A percentile compares a stretch with the other conserved stretches of the same genome.
Evolutionary conservation across 2,888 invertebrate species (phyloP).

Genomic region (Aporophyla nigra): DNA sequence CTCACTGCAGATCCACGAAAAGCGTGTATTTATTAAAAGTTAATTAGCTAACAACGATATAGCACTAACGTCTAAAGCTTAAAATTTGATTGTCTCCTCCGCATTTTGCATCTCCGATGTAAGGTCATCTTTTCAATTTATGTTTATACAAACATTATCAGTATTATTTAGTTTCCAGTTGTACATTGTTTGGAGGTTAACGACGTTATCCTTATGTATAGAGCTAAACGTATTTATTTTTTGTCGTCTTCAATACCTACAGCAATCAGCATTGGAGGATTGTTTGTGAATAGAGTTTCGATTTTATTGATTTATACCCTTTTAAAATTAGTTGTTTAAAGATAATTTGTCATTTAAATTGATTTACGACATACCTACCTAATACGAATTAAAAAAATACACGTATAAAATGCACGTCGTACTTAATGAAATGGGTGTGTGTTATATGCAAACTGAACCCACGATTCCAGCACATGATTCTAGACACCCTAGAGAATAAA

Average conservation of each 20-base stretch:
- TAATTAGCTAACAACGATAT: not conserved
- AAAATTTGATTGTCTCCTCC: slow-evolving; percentile 20
- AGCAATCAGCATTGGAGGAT: slow-evolving; percentile 25
- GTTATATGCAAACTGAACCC: too few relatives aligned
- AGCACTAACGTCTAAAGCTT: slow-evolving; percentile 15
- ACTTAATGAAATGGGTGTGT: not conserved
- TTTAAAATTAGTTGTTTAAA: slow-evolving; percentile 6
- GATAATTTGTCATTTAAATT: slow-evolving; percentile 2
- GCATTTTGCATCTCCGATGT: slow-evolving; percentile 21
- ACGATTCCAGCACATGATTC: too few relatives aligned
- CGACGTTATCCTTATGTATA: slow-evolving; percentile 43
- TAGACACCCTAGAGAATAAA: too few relatives aligned
- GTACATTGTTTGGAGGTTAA: slow-evolving; percentile 50
- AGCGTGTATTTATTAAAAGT: not conserved
- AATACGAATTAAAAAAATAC: too few relatives aligned
- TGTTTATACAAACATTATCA: slow-evolving; percentile 18
- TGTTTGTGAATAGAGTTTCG: slow-evolving; percentile 24
- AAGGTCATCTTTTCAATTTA: slow-evolving; percentile 51
- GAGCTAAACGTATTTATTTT: slow-evolving; percentile 26
- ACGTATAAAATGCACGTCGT: too few relatives aligned
- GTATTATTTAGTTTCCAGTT: slow-evolving; percentile 33
- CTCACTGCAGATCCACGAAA: not conserved
- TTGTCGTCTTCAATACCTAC: slow-evolving; percentile 11
- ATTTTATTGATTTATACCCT: slow-evolving; percentile 7
- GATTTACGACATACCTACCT: not conserved